Evolutionary conservation across 37 sponge, comb jelly and placozoan genomes (phyloP).

Genomic region (Oscarella lobularis): DNA sequence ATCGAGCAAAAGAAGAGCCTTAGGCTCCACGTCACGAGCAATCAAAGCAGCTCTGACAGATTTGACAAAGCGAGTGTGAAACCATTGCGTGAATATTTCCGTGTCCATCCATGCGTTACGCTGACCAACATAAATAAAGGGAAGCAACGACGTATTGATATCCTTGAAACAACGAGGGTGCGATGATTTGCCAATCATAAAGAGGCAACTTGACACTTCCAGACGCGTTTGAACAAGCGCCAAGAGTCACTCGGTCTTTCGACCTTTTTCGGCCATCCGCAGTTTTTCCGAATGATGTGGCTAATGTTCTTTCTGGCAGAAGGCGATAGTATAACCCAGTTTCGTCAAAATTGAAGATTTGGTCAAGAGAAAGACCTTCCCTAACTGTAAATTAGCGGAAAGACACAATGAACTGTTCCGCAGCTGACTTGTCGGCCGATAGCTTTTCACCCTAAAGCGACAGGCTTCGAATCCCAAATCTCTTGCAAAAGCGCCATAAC

Average conservation of each 20-base stretch:
- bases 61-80: slow-evolving; percentile 42
- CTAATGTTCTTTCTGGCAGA: slow-evolving; percentile 39
- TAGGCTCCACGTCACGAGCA: slow-evolving; percentile 16
- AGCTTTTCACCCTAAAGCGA: slow-evolving; percentile 14
- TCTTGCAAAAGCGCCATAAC: not conserved
- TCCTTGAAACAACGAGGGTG: slow-evolving; percentile 46
- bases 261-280: slow-evolving; percentile 38
- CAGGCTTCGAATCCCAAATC: not conserved
- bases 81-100: slow-evolving; percentile 40
- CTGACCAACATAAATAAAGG: slow-evolving; percentile 32
- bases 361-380: slow-evolving; percentile 7
- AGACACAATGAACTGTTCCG: not conserved
- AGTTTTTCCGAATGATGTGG: slow-evolving; percentile 37
- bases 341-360: slow-evolving; percentile 65
- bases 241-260: slow-evolving; percentile 46
- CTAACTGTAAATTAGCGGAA: not conserved
- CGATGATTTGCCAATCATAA: slow-evolving; percentile 45
- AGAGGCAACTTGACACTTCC: slow-evolving; percentile 13
- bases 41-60: slow-evolving; percentile 12
- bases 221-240: slow-evolving; percentile 44
- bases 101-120: slow-evolving; percentile 56
- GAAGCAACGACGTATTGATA: slow-evolving; percentile 17
- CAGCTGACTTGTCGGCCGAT: not conserved
- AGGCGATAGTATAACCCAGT: slow-evolving; percentile 51
- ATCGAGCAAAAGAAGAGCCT: slow-evolving; percentile 36